Evolutionary conservation across 1,140 invertebrate genomes (phyloP), one percentile per base, ranked within the genome.

Genomic region (Nasonia giraulti): DNA sequence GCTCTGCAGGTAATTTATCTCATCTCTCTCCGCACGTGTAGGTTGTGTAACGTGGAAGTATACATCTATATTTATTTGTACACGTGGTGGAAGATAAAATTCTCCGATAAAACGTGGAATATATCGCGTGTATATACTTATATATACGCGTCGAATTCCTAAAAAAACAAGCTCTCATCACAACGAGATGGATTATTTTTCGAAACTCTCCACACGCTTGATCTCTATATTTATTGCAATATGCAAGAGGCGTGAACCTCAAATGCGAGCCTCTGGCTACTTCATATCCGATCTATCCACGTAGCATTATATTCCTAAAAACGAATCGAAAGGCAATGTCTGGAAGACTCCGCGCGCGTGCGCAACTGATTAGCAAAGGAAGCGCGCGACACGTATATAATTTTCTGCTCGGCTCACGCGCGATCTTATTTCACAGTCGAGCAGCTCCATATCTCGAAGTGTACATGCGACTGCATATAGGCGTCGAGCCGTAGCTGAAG

Each of bases 321-420:
- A 12, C 47, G 47, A 50, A 50, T 50, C 14, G 20, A n/a, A 62
- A 62, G 20, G 55, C 37, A 5, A 40, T 6, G 27, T 27, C 27
- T 27, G 27, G 27, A 27, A 27, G 27, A 27, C 27, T 27, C 27
- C 27, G 27, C 1, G 27, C 27, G 27, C 27, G 27, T 27, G 27
- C 27, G 55, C 55, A 62, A 62, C 55, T 62, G 55, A 62, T 62
- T 62, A 55, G 55, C 55, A 62, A 62, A 62, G 55, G 55, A 62
- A 62, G 55, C 55, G 17, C 55, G 55, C 55, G 55, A 62, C 17
- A 62, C 55, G 55, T n/a, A 62, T 62, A 62, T 62, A 62, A 62
- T 62, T 62, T 62, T 62, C 55, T 62, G 55, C 55, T 62, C 55
- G 55, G 17, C 17, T 62, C 55, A 20, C 17, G 55, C 55, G 55